Conservation (phyloP, 2,797 vertebrate genomes). For the Leucoraja ocellata region DNA sequence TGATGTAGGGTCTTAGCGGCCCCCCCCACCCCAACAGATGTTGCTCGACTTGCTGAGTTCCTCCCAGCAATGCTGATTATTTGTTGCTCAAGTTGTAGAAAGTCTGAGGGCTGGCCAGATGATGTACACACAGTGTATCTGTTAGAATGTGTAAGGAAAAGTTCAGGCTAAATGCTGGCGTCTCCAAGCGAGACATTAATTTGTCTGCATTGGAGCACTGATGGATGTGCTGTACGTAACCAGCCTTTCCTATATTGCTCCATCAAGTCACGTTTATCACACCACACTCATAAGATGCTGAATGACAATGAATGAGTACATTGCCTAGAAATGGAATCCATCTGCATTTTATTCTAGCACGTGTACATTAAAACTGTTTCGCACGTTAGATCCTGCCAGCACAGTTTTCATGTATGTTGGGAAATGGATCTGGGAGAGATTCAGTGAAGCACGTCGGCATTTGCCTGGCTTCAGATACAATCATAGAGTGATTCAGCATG, state of each 20-base stretch:
- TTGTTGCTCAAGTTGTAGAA: not conserved
- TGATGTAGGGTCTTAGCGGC: too few relatives aligned
- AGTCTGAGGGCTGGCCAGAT: not conserved
- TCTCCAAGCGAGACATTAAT: not conserved
- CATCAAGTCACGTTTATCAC: not conserved
- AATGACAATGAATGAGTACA: not conserved
- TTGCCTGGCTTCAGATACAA: too few relatives aligned
- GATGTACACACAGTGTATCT: not conserved
- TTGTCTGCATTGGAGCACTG: not conserved
- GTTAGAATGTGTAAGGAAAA: not conserved
- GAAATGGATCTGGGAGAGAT: too few relatives aligned
- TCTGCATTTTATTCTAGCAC: too few relatives aligned
- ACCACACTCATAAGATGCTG: not conserved
- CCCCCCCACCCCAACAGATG: too few relatives aligned
- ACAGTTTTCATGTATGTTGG: too few relatives aligned
- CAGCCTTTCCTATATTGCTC: not conserved
- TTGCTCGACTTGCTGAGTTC: too few relatives aligned
- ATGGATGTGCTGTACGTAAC: not conserved
- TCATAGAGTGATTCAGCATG: too few relatives aligned
- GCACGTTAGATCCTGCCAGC: too few relatives aligned
- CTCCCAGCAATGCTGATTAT: too few relatives aligned
- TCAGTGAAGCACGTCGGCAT: too few relatives aligned
- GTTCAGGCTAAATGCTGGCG: not conserved
- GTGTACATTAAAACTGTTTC: too few relatives aligned
- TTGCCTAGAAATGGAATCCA: not conserved